A percentile compares a stretch with the other conserved stretches of the same genome.
Conservation (phyloP, 2,797 vertebrate species). For the Oryzias dopingdopingensis region DNA sequence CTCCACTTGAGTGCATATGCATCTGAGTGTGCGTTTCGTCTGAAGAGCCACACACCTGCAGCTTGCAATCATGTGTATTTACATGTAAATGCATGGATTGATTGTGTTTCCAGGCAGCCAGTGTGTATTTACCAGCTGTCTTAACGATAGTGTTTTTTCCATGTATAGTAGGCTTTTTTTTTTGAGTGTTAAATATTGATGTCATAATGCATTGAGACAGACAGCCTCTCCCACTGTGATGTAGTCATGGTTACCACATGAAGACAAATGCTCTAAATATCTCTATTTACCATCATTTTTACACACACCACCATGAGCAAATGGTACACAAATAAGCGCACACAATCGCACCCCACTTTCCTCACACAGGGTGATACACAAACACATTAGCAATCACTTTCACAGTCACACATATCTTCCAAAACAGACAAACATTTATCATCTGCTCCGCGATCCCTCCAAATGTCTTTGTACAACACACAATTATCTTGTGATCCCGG, state of each 20-base stretch:
- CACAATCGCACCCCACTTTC: slow-evolving; percentile 19
- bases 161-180: not conserved
- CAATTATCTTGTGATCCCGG: slow-evolving; percentile 35
- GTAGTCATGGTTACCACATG: slow-evolving; percentile 77
- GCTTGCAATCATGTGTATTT: slow-evolving; percentile 32
- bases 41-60: slow-evolving; percentile 37
- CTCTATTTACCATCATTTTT: slow-evolving; percentile 74
- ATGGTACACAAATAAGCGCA: slow-evolving; percentile 24
- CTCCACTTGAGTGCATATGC: slow-evolving; percentile 28
- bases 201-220: slow-evolving; percentile 68
- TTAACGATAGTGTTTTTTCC: slow-evolving; percentile 6
- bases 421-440: slow-evolving; percentile 13
- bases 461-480: slow-evolving; percentile 29
- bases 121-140: slow-evolving; percentile 21
- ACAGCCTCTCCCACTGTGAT: slow-evolving; percentile 71
- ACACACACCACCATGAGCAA: slow-evolving; percentile 31
- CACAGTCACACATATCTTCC: slow-evolving; percentile 11
- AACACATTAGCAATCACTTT: slow-evolving; percentile 23
- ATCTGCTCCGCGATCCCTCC: slow-evolving; percentile 2
- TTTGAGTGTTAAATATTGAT: slow-evolving; percentile 59
- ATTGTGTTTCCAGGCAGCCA: slow-evolving; percentile 29
- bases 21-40: slow-evolving; percentile 12
- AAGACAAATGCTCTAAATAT: slow-evolving; percentile 77
- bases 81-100: slow-evolving; percentile 27
- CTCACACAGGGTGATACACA: slow-evolving; percentile 3